phyloP scores from a whole-genome alignment of 2,113 vertebrate species.

The Ploceus nigricollis region DNA sequence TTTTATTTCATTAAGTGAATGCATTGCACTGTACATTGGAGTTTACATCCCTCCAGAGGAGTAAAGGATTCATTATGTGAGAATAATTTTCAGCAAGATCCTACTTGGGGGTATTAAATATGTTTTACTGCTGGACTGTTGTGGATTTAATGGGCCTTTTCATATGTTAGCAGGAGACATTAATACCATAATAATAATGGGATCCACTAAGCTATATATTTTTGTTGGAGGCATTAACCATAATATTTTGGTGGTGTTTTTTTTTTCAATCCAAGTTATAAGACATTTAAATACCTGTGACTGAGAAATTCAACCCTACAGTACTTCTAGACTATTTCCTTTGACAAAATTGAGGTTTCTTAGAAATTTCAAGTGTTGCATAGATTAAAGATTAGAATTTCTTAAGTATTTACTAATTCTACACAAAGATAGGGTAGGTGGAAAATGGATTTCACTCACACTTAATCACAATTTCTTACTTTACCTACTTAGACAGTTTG shows the following conservation, averaged over 20 bases:
- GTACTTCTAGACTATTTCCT: not conserved
- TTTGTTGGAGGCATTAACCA: not conserved
- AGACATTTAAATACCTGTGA: slow-evolving; percentile 3
- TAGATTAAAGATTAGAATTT: not conserved
- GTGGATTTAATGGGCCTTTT: slow-evolving; percentile 49
- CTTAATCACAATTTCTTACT: not conserved
- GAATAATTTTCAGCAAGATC: slow-evolving; percentile 43
- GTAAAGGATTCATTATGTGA: not conserved
- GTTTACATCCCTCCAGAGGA: not conserved
- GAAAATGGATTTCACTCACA: not conserved
- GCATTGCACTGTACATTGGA: not conserved
- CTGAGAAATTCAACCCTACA: not conserved
- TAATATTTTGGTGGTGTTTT: not conserved
- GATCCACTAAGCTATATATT: not conserved
- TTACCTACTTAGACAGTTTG: not conserved
- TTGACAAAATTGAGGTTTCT: not conserved
- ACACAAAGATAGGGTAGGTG: not conserved
- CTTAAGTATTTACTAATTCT: not conserved
- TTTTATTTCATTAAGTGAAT: not conserved
- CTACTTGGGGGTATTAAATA: not conserved
- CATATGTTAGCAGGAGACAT: slow-evolving; percentile 27
- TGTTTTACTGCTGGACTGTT: not conserved
- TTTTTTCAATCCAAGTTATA: not conserved
- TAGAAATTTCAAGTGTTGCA: not conserved
- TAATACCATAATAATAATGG: slow-evolving; percentile 22